Percentiles rank a stretch among this genome's conserved stretches.
Evolutionary conservation across 1,140 invertebrate species (phyloP).

Genomic region (Zaprionus camerounensis): DNA sequence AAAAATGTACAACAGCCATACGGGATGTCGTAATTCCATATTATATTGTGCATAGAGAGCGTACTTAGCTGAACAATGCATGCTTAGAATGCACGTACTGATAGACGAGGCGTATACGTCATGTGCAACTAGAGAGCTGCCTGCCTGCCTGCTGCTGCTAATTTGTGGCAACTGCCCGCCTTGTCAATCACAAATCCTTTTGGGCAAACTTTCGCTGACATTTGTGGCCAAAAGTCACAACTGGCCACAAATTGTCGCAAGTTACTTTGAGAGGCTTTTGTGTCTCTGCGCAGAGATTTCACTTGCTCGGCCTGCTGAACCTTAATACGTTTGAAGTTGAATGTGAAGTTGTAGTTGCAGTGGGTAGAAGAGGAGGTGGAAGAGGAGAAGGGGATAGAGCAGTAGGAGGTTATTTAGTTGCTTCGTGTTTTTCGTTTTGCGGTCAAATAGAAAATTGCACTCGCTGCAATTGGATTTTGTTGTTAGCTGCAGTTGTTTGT

Average conservation of each 20-base stretch:
- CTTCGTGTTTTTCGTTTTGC: constrained; percentile 69
- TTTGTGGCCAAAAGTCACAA: constrained; percentile 20
- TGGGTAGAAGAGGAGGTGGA: not conserved
- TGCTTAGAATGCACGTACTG: constrained; percentile 21
- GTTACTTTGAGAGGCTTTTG: constrained; percentile 29
- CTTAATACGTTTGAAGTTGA: constrained; percentile 17
- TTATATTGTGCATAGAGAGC: constrained; percentile 7
- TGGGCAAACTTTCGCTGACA: constrained; percentile 20
- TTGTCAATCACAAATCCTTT: constrained; percentile 47
- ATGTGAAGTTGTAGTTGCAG: not conserved
- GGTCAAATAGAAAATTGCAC: constrained; percentile 76
- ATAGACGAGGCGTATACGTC: not conserved
- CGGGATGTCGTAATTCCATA: constrained; percentile 35
- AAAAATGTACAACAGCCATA: not conserved
- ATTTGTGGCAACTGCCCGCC: not conserved
- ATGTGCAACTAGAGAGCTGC: not conserved
- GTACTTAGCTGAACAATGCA: constrained; percentile 27
- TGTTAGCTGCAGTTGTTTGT: constrained; percentile 46
- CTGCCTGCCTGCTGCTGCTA: not conserved
- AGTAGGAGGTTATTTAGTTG: constrained; percentile 27
- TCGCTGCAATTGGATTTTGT: constrained; percentile 55
- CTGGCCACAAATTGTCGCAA: not conserved
- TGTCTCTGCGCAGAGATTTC: constrained; percentile 63
- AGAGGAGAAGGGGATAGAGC: not conserved
- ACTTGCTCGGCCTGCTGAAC: constrained; percentile 48